phyloP scores from a whole-genome alignment of 2,113 vertebrate genomes.

The Melanerpes formicivorus region DNA sequence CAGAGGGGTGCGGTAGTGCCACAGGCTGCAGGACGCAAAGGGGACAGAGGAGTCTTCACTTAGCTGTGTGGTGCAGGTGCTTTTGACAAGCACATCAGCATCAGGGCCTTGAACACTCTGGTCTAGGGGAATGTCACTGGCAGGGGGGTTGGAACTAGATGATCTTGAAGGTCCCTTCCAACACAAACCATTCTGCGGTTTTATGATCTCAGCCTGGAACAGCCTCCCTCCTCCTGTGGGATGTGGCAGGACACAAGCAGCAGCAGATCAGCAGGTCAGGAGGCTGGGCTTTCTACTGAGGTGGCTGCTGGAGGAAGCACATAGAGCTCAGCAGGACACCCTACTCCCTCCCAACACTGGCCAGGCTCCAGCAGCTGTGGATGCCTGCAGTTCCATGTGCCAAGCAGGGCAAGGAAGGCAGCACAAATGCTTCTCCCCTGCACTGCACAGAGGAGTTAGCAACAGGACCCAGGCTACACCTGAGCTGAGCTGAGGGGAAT shows the following conservation, averaged over 20 bases:
- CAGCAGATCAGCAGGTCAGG: background rate
- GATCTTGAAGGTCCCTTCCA: too few relatives aligned
- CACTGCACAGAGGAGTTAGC: background rate
- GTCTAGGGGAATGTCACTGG: too few relatives aligned
- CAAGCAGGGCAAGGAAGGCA: background rate
- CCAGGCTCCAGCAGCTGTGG: background rate
- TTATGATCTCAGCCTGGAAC: background rate
- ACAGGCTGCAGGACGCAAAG: accelerated
- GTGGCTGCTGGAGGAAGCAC: background rate
- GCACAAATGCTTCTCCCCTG: background rate
- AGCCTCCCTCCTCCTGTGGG: background rate
- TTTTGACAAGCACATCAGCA: background rate
- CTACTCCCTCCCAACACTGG: background rate
- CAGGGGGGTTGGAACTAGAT: too few relatives aligned
- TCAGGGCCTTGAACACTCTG: too few relatives aligned
- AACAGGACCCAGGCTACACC: background rate
- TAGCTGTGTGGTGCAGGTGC: accelerated
- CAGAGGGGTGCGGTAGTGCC: background rate
- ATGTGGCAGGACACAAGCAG: background rate
- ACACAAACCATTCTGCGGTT: too few relatives aligned
- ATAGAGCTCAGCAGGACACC: background rate
- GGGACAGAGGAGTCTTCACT: background rate
- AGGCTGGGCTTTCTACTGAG: background rate
- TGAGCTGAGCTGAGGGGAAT: background rate
- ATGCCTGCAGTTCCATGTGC: background rate